Evolutionary conservation across 2,888 invertebrate genomes (phyloP).

Genomic region (Rutpela maculata): DNA sequence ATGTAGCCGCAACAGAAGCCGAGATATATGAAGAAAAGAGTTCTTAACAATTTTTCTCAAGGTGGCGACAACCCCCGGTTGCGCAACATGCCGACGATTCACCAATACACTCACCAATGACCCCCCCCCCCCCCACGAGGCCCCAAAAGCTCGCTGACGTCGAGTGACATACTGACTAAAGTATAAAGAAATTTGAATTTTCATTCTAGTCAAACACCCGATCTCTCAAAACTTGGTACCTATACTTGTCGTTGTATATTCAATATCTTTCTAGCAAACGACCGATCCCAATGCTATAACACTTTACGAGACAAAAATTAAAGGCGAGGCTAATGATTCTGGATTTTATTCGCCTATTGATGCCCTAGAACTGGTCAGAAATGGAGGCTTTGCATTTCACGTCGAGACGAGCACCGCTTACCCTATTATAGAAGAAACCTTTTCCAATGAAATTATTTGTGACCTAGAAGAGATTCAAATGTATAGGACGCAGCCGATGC

Average conservation of each 20-base stretch:
- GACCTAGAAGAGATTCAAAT: conserved; percentile 80
- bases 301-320: conserved; percentile 79
- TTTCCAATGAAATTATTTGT: conserved; percentile 81
- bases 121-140: too few species aligned
- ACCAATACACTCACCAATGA: too few species aligned
- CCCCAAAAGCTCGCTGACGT: too few species aligned
- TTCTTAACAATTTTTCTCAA: too few species aligned
- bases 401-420: conserved; percentile 82
- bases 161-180: too few species aligned
- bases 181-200: too few species aligned
- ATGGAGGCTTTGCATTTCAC: conserved; percentile 83
- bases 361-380: conserved; percentile 78
- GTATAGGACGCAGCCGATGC: conserved; percentile 78
- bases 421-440: conserved; percentile 80
- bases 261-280: conserved; percentile 75
- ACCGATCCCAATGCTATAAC: conserved; percentile 79
- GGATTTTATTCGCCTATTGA: conserved; percentile 76
- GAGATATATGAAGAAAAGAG: too few species aligned
- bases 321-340: conserved; percentile 58
- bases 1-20: too few species aligned
- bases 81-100: too few species aligned
- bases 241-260: background rate
- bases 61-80: too few species aligned
- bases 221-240: too few species aligned
- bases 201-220: too few species aligned